A percentile compares a stretch with the other conserved stretches of the same genome.
Evolutionary conservation across 2,113 vertebrate genomes (phyloP).

Genomic region (Syrmaticus mikado): DNA sequence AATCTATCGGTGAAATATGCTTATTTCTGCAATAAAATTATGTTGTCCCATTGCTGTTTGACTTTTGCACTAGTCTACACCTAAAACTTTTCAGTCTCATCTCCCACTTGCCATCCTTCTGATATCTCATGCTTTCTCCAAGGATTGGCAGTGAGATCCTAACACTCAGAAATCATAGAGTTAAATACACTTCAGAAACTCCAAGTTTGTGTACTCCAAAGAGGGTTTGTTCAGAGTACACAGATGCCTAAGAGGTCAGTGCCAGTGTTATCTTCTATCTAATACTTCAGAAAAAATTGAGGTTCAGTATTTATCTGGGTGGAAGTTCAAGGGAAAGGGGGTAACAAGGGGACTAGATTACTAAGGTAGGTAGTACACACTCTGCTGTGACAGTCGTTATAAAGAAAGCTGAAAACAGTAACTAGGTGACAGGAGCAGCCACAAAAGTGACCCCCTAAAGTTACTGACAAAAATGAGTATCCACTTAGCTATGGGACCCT

Average conservation of each 20-base stretch:
- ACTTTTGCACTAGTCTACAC: background rate
- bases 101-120: background rate
- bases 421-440: background rate
- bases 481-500: background rate
- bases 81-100: rapidly evolving
- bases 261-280: background rate
- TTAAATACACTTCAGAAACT: background rate
- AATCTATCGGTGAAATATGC: background rate
- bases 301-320: background rate
- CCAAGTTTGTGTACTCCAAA: background rate
- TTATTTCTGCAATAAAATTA: background rate
- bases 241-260: background rate
- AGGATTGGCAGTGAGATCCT: background rate
- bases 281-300: background rate
- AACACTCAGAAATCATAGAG: background rate
- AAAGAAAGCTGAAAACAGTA: background rate
- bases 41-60: background rate
- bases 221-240: background rate
- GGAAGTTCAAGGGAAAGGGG: background rate
- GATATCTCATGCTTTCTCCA: background rate
- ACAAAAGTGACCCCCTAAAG: background rate
- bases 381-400: background rate
- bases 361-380: background rate
- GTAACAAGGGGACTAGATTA: background rate
- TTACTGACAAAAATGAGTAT: background rate